Evolutionary conservation across 35 echinoderm and acorn worm genomes (phyloP), one percentile per base, ranked within the genome.

Genomic region (Ophiothrix spiculata): DNA sequence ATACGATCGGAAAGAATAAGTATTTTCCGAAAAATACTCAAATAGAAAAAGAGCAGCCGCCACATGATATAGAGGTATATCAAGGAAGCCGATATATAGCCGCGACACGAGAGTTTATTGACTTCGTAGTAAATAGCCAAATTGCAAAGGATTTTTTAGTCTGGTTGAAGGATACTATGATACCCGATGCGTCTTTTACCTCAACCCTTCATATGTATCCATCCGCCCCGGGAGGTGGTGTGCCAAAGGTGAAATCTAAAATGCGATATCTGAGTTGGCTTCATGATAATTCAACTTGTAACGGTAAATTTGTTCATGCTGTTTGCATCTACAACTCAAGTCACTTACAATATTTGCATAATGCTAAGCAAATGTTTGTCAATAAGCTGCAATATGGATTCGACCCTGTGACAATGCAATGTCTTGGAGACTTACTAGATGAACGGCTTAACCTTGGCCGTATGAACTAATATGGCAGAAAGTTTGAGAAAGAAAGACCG

Each of bases 121-220:
- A 90, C 0, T 94, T 79, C 39, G 35, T 94, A 4, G 25, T 69
- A 4, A 10, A 69, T 69, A n/a, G 25, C 29, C 17, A 69, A 4
- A 28, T 69, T 12, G 17, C 60, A n/a, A 10, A 69, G 23, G 23
- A 6, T 1, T 69, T 69, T 28, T 69, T 69, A n/a, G 25, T 2
- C 29, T 95, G 90, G 84, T 49, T 85, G 10, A 73, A 80, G 10
- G 93, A 95, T 74, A 85, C 93, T n/a, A 83, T 80, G 11, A 88
- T 86, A 54, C 93, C 93, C 0, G 84, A 91, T 46, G 90, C 88
- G 56, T 28, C 77, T 21, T 95, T 81, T 76, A 92, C 85, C 79
- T 39, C 80, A 37, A 91, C 93, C 19, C 76, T 95, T 36, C 75
- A 90, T 15, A 33, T 83, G 15, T 69, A 35, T 14, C 89, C 93